Base-by-base conservation (phyloP, 2,888 invertebrate species). In the Anthophora plumipes region DNA sequence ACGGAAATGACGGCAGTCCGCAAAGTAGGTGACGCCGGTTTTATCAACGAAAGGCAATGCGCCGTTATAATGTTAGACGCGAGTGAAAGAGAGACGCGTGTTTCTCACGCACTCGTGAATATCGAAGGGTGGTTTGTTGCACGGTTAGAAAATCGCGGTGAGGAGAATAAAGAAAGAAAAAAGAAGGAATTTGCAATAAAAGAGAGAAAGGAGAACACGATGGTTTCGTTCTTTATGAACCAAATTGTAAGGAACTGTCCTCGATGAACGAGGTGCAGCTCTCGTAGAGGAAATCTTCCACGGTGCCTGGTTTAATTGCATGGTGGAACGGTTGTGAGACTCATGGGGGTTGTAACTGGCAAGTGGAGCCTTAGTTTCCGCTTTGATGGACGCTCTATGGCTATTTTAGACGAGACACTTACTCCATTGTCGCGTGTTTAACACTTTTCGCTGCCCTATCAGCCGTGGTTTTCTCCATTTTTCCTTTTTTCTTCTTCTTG, bases 1-100 rank as follows among this genome's bases (percentile, higher is more conserved):
- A 81, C 75, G 81, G 80, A 81, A 80, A 67, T 75, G 75, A 75
- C 80, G 80, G 25, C 55, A 55, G 69, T 67, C 14, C 43, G 22
- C 67, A 52, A 80, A 85, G 70, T 80, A 71, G 75, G 61, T 67
- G 64, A 70, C 69, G 69, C 69, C n/a, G 54, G 59, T 50, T 70
- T 77, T 70, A 74, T 70, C 80, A 67, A 39, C 79, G 79, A 50
- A 66, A 66, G 70, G 46, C 39, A 50, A 48, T 61, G 54, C 72
- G 25, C 52, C 66, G 71, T 50, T 52, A 59, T 72, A 46, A 73
- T 43, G 67, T 73, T 68, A 66, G 67, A 59, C 55, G 46, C 8
- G 22, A 20, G 41, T 5, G 14, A 9, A 4, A 25, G 31, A 17
- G 20, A 37, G 17, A n/a, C n/a, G 31, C 31, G 31, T 31, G 50